Percentiles rank a stretch among this genome's conserved stretches.
Evolutionary conservation across 2,797 vertebrate species (phyloP).

Genomic region (Paedocypris micromegethes): DNA sequence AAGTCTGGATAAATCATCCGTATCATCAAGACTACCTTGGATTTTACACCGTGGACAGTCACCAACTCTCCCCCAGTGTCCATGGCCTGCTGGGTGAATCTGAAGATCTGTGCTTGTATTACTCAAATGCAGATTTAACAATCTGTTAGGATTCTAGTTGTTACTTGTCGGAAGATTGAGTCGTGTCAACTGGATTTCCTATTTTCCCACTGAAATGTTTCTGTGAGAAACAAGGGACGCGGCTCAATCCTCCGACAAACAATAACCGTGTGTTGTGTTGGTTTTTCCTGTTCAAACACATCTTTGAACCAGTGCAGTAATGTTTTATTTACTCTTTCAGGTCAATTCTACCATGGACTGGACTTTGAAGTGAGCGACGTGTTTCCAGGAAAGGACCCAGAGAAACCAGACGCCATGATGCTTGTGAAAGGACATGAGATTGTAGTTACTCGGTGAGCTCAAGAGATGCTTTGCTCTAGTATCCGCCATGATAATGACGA

Average conservation of each 20-base stretch:
- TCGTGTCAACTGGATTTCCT: too few relatives aligned
- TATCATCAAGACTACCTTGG: slow-evolving; percentile 80
- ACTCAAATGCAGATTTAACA: too few relatives aligned
- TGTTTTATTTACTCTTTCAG: slow-evolving; percentile 48
- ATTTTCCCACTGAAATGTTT: too few relatives aligned
- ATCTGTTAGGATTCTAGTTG: too few relatives aligned
- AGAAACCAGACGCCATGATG: slow-evolving; percentile 77
- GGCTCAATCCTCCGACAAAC: too few relatives aligned
- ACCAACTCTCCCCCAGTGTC: slow-evolving; percentile 73
- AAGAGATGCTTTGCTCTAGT: background rate
- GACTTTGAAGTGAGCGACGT: slow-evolving; percentile 72
- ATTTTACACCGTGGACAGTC: slow-evolving; percentile 80
- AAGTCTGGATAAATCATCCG: slow-evolving; percentile 77
- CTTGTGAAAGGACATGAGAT: slow-evolving; percentile 75
- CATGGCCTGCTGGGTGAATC: slow-evolving; percentile 84
- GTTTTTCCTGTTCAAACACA: too few relatives aligned
- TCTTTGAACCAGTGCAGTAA: too few relatives aligned
- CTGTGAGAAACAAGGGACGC: too few relatives aligned
- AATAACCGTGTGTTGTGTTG: too few relatives aligned
- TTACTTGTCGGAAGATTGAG: too few relatives aligned
- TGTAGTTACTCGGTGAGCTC: slow-evolving; percentile 80
- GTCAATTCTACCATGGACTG: slow-evolving; percentile 82
- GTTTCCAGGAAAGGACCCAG: slow-evolving; percentile 60
- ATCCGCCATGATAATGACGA: too few relatives aligned
- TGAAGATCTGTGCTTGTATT: background rate